Evolutionary conservation across 2,113 vertebrate genomes (phyloP), one percentile per base, ranked within the genome.

Genomic region (Toxotes chatareus): DNA sequence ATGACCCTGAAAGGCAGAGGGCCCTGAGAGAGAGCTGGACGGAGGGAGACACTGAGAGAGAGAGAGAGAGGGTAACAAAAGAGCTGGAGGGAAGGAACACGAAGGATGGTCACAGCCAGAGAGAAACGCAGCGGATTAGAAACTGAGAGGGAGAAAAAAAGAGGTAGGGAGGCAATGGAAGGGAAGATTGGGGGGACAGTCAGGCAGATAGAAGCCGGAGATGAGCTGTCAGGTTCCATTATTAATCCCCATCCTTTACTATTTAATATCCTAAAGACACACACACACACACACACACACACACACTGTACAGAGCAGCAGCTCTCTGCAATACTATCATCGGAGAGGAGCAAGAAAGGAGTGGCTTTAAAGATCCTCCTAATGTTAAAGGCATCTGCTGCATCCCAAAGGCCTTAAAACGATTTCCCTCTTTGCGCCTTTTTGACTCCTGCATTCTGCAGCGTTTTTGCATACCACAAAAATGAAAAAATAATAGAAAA

Each of bases 221-320:
- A 96, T 95, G 95, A 96, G 94, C 96, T 97, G 96, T 96, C 96
- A 97, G 95, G 95, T 96, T 97, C 96, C 95, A 96, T 97, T 97
- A 97, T 97, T 97, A 96, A 97, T 97, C 95, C 93, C 94, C 93
- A 93, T 89, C 94, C 94, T 94, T 97, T 97, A 97, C 97, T 97
- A 98, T 98, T 97, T 98, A 97, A 97, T 97, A 96, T 95, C 95
- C 96, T 95, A 96, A 96, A 97, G 90, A 88, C 82, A 87, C 89
- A 85, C 83, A 83, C 90, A 73, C 84, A 51, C 68, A 69, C 80
- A 57, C 73, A 32, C 79, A 40, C 79, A 76, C 59, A 34, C 73
- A 60, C 68, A n/a, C 44, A 67, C 72, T 56, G 81, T 85, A 81
- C 88, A 85, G 83, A 76, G 95, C 94, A 89, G 71, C 89, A 88